Base-by-base conservation (phyloP, 2,888 invertebrate genomes). In the Melinopterus prodromus region DNA sequence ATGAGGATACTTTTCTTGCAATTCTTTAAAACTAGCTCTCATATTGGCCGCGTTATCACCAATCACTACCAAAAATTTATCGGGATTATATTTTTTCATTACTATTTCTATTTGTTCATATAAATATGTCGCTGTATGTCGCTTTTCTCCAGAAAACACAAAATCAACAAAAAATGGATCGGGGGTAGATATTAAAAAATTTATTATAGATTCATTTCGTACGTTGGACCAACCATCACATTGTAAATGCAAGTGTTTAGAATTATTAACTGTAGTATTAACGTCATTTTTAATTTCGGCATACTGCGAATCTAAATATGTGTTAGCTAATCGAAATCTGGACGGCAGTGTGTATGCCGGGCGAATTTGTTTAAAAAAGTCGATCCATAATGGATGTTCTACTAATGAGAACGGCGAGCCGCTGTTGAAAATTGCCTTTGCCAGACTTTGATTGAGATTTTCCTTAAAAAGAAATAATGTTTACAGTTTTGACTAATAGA, bases 21-120 rank as follows among this genome's bases (percentile, higher is more conserved):
- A 12, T 53, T 53, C 9, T 53, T 53, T 53, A 12, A 53, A 53
- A 53, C 53, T 53, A 12, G 53, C 53, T 53, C 53, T 53, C 53
- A 53, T 53, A 53, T 53, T 53, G 53, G 53, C 53, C 53, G 53
- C 53, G 53, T 53, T 53, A 53, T 53, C 53, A 53, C 53, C 53
- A 53, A 53, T 53, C 9, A 53, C 53, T 53, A 53, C 53, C 53
- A 4, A 53, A 53, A 53, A 53, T 53, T 53, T 53, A 53, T 53
- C 53, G 1, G 53, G 53, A 53, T 53, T 53, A 53, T 53, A 53
- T 12, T 53, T 53, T 53, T 53, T 53, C 53, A 53, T 53, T 53
- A 53, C 53, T 9, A 53, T 53, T 53, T 53, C 53, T 53, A 53
- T 53, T 53, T 53, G 53, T 53, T 53, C 53, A 12, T 53, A 12